Evolutionary conservation across 2,888 invertebrate genomes (phyloP).

Genomic region (Cataglyphis rosenhaueri): DNA sequence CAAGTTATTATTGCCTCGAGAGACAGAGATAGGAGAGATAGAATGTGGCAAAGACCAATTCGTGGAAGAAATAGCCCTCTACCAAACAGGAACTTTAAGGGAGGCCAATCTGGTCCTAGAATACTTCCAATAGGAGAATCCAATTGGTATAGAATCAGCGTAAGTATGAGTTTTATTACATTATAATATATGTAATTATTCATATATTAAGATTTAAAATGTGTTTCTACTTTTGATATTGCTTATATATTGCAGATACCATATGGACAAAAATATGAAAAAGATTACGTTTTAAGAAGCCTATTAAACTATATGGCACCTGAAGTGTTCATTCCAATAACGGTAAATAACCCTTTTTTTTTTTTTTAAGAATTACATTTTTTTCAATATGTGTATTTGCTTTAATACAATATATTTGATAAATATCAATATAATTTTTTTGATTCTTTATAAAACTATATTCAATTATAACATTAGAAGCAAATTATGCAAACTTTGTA

Average conservation of each 20-base stretch:
- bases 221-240: not conserved
- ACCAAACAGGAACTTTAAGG: slow-evolving; percentile 72
- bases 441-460: not conserved
- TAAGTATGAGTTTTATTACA: slow-evolving; percentile 82
- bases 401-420: not conserved
- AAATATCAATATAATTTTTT: not conserved
- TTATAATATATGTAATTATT: not conserved
- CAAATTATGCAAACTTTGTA: not conserved
- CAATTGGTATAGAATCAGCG: slow-evolving; percentile 91
- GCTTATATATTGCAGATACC: slow-evolving; percentile 86
- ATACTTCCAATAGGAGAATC: slow-evolving; percentile 70
- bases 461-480: not conserved
- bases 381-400: not conserved
- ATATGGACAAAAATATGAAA: slow-evolving; percentile 91
- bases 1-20: slow-evolving; percentile 65
- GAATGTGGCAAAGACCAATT: not conserved
- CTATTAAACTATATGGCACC: slow-evolving; percentile 89
- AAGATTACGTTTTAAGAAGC: slow-evolving; percentile 88
- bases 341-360: slow-evolving; percentile 80
- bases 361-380: not conserved
- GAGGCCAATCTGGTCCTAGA: slow-evolving; percentile 56
- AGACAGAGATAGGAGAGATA: slow-evolving; percentile 68
- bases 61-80: slow-evolving; percentile 79
- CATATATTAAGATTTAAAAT: not conserved
- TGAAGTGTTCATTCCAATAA: slow-evolving; percentile 89